These are phyloP conservation scores for Holocentrus rufus DNA, from an alignment of 2,797 vertebrate genomes.

Conservation along the genomic window DNA sequence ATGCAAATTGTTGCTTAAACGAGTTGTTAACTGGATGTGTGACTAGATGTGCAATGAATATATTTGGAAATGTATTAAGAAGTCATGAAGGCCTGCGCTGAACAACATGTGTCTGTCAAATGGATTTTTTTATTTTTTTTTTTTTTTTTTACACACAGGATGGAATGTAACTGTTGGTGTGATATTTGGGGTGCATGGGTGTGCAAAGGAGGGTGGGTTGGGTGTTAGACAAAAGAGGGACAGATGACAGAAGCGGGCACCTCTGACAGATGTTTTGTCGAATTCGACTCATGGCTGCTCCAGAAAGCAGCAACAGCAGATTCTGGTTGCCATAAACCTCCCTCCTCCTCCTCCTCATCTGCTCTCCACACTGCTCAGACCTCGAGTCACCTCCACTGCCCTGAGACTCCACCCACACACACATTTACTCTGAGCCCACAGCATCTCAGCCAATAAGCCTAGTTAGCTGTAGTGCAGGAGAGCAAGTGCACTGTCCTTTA, in stretches of 20 bases:
- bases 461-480: conserved; percentile 37
- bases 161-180: neutral
- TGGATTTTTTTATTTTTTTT: too few relatives aligned
- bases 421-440: too few relatives aligned
- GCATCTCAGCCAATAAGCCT: neutral
- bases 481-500: conserved; percentile 35
- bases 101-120: neutral
- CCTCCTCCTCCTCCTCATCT: conserved; percentile 12
- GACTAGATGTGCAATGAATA: neutral
- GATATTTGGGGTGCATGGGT: neutral
- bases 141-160: too few relatives aligned
- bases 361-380: conserved; percentile 52
- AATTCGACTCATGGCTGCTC: conserved; percentile 63
- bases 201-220: too few relatives aligned
- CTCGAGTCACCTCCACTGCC: conserved; percentile 46
- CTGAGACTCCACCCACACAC: conserved; percentile 57
- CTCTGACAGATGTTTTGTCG: conserved; percentile 47
- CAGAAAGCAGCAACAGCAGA: conserved; percentile 51
- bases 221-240: too few relatives aligned
- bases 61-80: neutral
- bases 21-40: neutral
- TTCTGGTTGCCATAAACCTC: conserved; percentile 40
- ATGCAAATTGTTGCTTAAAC: too few relatives aligned
- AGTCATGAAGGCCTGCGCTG: neutral
- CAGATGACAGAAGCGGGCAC: conserved; percentile 27